Percentiles rank a stretch among this genome's conserved stretches.
These are phyloP conservation scores for Enteromius treurensis DNA, from an alignment of 2,797 vertebrate genomes.

Conservation along the genomic window DNA sequence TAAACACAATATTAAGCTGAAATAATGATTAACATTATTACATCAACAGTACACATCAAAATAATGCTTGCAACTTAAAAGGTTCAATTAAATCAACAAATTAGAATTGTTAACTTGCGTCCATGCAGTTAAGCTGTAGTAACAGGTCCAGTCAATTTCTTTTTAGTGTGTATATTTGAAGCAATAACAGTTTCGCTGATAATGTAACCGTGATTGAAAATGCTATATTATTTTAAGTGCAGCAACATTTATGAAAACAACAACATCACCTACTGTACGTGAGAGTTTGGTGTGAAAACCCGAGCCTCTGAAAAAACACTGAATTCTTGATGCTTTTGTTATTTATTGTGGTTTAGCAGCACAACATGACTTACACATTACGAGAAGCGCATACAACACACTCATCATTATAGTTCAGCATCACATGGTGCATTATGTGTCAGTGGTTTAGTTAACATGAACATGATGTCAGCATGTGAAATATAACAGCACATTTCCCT, in stretches of 20 bases:
- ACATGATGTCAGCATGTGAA: slow-evolving; percentile 12
- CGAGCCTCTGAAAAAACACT: not conserved
- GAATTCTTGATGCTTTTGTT: not conserved
- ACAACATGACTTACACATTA: not conserved
- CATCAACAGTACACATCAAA: not conserved
- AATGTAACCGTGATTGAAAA: not conserved
- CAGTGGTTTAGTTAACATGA: slow-evolving; percentile 2
- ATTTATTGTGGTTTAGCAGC: not conserved
- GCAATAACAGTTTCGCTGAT: not conserved
- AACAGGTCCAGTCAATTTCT: not conserved
- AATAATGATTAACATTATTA: not conserved
- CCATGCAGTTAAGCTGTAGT: not conserved
- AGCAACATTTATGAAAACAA: not conserved
- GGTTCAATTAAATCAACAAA: not conserved
- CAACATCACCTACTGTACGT: not conserved
- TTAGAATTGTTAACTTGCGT: not conserved
- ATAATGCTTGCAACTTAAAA: not conserved
- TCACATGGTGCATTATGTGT: not conserved
- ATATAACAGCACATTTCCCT: slow-evolving; percentile 26
- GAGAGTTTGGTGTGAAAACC: not conserved
- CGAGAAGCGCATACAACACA: not conserved
- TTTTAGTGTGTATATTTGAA: not conserved
- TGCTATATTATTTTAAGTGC: not conserved
- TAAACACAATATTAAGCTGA: not conserved
- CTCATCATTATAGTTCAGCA: not conserved